Evolutionary conservation across 2,797 vertebrate genomes (phyloP), one percentile per base, ranked within the genome.

Genomic region (Typhlichthys eigenmanni): DNA sequence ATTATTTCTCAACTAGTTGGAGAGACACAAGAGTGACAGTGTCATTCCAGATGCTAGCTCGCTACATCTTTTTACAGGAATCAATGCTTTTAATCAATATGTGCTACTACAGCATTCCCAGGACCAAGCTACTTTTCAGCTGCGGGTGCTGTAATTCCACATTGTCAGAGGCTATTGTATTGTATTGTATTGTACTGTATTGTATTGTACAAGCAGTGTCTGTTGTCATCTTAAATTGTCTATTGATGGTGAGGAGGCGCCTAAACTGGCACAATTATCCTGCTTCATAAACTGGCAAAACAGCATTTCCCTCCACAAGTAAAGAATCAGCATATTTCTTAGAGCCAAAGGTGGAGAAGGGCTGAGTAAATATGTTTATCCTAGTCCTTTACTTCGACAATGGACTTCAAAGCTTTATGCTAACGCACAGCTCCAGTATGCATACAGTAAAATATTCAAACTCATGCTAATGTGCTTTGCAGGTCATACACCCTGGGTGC

Each of bases 151-250:
- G 78, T 87, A 86, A 89, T 87, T 91, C 74, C 68, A 84, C 77
- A 80, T 81, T 87, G 88, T 87, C 86, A 89, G 76, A 77, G 75
- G 60, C 80, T 65, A 83, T 89, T 89, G 87, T 89, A 17, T 34
- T 60, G 87, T 89, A 17, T 34, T 60, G 59, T 51, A 45, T 50
- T 60, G 58, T 49, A 47, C 32, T n/a, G 58, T 51, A 45, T 50
- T 60, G 29, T 57, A 24, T 60, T 74, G 75, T 63, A 73, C 69
- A 74, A 73, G 80, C 85, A 79, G 78, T 82, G 85, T 89, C 86
- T 87, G 82, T 78, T 84, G 70, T 61, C 49, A 63, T 69, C 67
- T 75, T 68, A 64, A 66, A 78, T 88, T 85, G 81, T 87, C 78
- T 82, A 66, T 76, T 74, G 78, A 82, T 58, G 58, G 71, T 71